Conservation (phyloP, 2,113 vertebrate genomes). For the Perca flavescens region DNA sequence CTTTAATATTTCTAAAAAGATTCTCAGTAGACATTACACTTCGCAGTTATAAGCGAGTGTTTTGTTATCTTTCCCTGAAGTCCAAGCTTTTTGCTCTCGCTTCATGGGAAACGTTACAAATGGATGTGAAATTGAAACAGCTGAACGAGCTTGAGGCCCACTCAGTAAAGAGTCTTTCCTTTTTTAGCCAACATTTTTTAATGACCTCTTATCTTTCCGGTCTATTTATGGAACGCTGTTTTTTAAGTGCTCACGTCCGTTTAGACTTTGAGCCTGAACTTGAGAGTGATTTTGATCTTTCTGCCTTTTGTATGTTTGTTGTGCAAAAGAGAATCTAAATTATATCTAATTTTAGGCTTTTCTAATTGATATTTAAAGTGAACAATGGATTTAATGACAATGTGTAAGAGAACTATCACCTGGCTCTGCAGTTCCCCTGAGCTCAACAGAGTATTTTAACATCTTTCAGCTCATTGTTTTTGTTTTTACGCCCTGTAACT, state of each 20-base stretch:
- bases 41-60: not conserved
- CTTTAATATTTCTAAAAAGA: not conserved
- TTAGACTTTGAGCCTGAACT: not conserved
- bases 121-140: constrained; percentile 7
- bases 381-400: not conserved
- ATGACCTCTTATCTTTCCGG: not conserved
- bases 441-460: no score
- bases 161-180: constrained; percentile 18
- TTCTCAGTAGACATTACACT: not conserved
- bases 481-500: no score
- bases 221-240: constrained; percentile 17
- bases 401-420: no score
- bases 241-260: not conserved
- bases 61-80: constrained; percentile 13
- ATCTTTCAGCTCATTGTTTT: no score
- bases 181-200: constrained; percentile 21
- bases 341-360: not conserved
- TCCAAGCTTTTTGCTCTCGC: constrained; percentile 16
- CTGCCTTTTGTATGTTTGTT: not conserved
- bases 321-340: not conserved
- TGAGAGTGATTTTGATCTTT: not conserved
- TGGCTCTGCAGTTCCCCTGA: no score
- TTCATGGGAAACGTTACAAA: constrained; percentile 19
- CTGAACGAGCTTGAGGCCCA: constrained; percentile 9
- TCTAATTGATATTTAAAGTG: not conserved